These are phyloP conservation scores for Agapostemon virescens DNA, from an alignment of 2,888 invertebrate species.

Conservation along the genomic window DNA sequence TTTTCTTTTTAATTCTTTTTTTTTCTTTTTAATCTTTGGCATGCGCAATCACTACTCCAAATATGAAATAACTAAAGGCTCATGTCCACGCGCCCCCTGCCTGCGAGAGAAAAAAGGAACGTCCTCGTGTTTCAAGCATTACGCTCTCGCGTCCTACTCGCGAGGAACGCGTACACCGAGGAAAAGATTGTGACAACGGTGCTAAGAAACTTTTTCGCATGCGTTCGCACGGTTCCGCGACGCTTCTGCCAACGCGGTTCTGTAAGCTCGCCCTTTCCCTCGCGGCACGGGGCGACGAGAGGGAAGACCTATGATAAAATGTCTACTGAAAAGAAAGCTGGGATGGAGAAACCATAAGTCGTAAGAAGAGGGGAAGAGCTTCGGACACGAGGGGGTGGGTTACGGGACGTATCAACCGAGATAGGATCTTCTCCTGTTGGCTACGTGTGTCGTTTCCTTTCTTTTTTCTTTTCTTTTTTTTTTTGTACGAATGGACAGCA, in stretches of 20 bases:
- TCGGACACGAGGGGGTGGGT: slow-evolving; percentile 21
- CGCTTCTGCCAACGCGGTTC: no score
- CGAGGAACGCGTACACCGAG: not conserved
- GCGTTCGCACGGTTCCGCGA: not conserved
- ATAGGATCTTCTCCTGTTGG: slow-evolving; percentile 31
- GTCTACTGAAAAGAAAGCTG: slow-evolving; percentile 75
- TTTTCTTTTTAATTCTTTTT: slow-evolving; percentile 66
- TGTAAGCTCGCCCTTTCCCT: slow-evolving; percentile 58
- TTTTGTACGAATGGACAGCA: slow-evolving; percentile 44
- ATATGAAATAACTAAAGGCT: slow-evolving; percentile 79
- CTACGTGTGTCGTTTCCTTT: slow-evolving; percentile 35
- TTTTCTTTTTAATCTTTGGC: slow-evolving; percentile 68
- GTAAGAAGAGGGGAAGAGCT: slow-evolving; percentile 54
- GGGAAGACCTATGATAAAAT: slow-evolving; percentile 77
- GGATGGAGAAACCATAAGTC: slow-evolving; percentile 67
- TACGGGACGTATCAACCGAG: slow-evolving; percentile 43
- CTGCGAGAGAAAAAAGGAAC: slow-evolving; percentile 59
- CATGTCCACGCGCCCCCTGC: slow-evolving; percentile 74
- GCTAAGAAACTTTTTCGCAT: slow-evolving; percentile 14
- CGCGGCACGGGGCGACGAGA: slow-evolving; percentile 74
- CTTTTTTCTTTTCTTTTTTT: not conserved
- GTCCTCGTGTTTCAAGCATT: not conserved
- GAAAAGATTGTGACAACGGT: no score
- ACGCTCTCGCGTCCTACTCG: not conserved
- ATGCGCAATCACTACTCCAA: slow-evolving; percentile 81